Evolutionary conservation across 2,797 vertebrate genomes (phyloP), one percentile per base, ranked within the genome.

Genomic region (Apodemus agrarius): DNA sequence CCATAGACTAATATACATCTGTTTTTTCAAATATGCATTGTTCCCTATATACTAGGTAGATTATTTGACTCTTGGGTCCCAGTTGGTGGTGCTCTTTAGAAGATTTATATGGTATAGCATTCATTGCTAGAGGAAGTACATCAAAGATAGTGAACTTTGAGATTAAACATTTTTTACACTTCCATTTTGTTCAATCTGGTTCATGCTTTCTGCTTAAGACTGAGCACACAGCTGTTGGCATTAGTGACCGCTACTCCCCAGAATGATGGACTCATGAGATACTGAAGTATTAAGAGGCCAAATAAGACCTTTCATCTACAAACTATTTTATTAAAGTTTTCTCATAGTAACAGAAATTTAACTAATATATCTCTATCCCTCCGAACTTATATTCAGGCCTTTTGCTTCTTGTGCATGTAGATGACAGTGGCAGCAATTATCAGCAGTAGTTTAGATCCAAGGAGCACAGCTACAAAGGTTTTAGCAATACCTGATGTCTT

Each of bases 231-330:
- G 17, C 16, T 72, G 34, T 72, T n/a, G 37, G 2, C 19, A n/a
- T n/a, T 72, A 3, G 7, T 0, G 37, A 34, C 7, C 17, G 37
- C 17, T 10, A 37, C 3, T 72, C 3, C 13, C 8, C 17, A 21
- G 7, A 34, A 72, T 72, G 34, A 72, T 72, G 7, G 7, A 72
- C 67, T 72, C 17, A 21, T 37, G 31, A 37, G 17, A 37, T 37
- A 72, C n/a, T 37, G 31, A 72, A 72, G 21, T 72, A 72, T 3
- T 69, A 69, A 69, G 34, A 17, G 17, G n/a, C 7, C 17, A 72
- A 72, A 72, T 37, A 37, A 72, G 19, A 19, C n/a, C 34, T n/a
- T 72, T 72, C 17, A 37, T 37, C 34, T 16, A 72, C 16, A 72
- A 21, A 72, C 34, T 72, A 21, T 72, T 72, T 37, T 72, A 37